These are phyloP conservation scores for Alexandromys fortis DNA, from an alignment of 2,113 vertebrate species.

Conservation along the genomic window DNA sequence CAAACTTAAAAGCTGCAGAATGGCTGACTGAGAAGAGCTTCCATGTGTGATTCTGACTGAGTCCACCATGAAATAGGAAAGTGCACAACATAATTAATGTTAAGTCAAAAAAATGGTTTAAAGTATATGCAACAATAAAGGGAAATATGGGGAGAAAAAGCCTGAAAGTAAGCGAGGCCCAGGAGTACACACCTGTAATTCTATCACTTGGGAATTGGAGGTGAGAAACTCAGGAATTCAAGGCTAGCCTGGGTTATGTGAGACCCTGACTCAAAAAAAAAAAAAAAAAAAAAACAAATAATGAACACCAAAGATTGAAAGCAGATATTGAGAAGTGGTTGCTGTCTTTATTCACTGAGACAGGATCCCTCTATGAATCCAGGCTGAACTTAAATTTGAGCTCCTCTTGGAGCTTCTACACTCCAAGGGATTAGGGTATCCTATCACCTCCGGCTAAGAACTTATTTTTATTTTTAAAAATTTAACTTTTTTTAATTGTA, in stretches of 20 bases:
- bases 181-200: neutral
- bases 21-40: neutral
- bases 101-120: neutral
- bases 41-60: neutral
- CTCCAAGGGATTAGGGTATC: neutral
- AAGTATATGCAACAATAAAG: neutral
- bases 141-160: too few species aligned
- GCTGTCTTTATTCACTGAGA: neutral
- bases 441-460: neutral
- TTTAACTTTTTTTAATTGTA: neutral
- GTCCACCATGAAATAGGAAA: neutral
- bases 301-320: neutral
- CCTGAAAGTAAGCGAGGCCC: too few species aligned
- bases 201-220: neutral
- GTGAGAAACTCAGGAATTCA: neutral
- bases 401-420: neutral
- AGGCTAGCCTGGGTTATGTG: neutral
- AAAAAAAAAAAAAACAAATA: neutral
- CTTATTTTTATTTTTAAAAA: neutral
- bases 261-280: neutral
- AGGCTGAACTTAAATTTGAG: neutral
- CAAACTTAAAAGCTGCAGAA: conserved; percentile 42
- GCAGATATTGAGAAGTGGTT: neutral
- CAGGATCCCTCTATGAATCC: neutral
- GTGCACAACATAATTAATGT: neutral